Evolutionary conservation across 2,888 invertebrate species (phyloP), one percentile per base, ranked within the genome.

Genomic region (Kuschelorhynchus macadamiae): DNA sequence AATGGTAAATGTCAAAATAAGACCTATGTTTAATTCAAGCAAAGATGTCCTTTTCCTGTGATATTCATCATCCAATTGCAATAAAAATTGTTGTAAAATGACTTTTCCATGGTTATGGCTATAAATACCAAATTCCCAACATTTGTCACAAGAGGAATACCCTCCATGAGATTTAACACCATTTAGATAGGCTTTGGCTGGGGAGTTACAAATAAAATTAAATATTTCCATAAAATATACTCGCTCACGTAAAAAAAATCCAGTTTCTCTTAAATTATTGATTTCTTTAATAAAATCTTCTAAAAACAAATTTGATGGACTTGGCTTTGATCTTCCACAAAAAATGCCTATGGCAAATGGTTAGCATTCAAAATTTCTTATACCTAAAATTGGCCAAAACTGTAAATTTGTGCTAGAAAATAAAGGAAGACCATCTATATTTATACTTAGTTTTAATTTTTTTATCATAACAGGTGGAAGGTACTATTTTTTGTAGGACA

Each of bases 281-380:
- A 72, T 47, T 57, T 74, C 73, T 36, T n/a, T 42, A 30, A 75
- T 47, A 67, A 73, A 74, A 41, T 75, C 53, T 44, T 72, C 52
- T 18, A 74, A 66, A 70, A 62, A 75, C 18, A 56, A 21, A 44
- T 63, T 36, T 30, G 71, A 32, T 33, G 71, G 72, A 53, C 39
- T 46, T 32, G 72, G 72, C 63, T 75, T 69, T 47, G 46, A 47
- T 2, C 12, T 11, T 8, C 25, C 46, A 47, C 46, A 47, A 25
- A 47, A 47, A 21, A 65, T 14, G 8, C 59, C 47, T 36, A 68
- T 47, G 11, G 42, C 50, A 61, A 66, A 66, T 20, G 61, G 65
- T 41, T 25, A 16, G 44, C 25, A 39, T 11, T 53, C 42, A 41
- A 41, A 32, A 42, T 70, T 70, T 53, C 62, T 66, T 16, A 67